Percentiles rank a stretch among this genome's conserved stretches.
Conservation (phyloP, 2,113 vertebrate species). For the Aix galericulata region DNA sequence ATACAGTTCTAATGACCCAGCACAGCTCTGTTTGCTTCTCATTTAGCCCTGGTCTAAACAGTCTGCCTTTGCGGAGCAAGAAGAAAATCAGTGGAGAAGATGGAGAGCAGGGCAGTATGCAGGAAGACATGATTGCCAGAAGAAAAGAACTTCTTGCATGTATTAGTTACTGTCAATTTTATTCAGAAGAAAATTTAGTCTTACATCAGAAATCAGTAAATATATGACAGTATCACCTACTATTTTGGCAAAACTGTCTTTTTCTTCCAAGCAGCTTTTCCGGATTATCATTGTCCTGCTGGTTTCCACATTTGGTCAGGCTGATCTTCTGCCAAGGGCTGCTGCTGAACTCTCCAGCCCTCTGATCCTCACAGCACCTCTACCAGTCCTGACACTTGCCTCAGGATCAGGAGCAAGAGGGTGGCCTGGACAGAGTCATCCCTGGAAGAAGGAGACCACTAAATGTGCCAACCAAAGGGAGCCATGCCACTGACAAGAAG, state of each 20-base stretch:
- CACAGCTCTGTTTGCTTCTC: neutral
- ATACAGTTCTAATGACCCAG: neutral
- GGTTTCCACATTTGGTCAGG: neutral
- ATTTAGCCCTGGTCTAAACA: neutral
- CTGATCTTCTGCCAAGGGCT: neutral
- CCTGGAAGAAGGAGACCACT: neutral
- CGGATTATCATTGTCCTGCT: neutral
- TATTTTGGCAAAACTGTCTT: neutral
- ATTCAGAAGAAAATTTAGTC: neutral
- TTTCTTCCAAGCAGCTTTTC: neutral
- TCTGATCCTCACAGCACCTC: neutral
- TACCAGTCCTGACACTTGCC: neutral
- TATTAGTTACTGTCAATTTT: neutral
- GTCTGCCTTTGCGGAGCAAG: neutral
- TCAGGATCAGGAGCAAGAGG: neutral
- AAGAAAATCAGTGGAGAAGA: neutral
- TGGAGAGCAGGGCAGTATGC: neutral
- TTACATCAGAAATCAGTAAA: neutral
- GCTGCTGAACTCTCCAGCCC: neutral
- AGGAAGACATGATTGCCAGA: neutral
- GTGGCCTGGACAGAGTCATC: neutral
- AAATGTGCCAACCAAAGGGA: neutral
- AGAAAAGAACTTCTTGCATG: neutral
- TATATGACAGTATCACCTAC: neutral
- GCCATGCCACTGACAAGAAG: neutral